phyloP scores from a whole-genome alignment of 2,888 invertebrate genomes.

The Dicyrtoma fusca region DNA sequence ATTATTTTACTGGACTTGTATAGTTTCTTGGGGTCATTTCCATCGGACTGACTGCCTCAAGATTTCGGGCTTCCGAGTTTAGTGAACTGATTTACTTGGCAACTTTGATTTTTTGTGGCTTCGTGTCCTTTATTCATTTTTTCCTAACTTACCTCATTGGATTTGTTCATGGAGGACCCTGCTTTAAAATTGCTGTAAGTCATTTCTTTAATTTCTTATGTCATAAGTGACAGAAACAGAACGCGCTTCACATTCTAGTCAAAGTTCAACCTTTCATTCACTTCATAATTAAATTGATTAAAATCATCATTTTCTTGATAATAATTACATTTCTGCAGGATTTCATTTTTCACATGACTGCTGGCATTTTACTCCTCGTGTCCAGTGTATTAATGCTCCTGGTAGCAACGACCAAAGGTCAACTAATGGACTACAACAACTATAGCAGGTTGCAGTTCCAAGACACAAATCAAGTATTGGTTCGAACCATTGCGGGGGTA shows the following conservation, averaged over 20 bases:
- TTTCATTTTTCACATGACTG: conserved; percentile 28
- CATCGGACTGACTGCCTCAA: conserved; percentile 23
- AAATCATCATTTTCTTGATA: neutral
- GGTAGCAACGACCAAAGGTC: conserved; percentile 12
- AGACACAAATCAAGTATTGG: conserved; percentile 20
- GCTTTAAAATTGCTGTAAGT: conserved; percentile 24
- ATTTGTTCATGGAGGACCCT: conserved; percentile 13
- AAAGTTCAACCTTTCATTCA: neutral
- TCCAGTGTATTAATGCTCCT: conserved; percentile 22
- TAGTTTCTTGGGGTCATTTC: conserved; percentile 18
- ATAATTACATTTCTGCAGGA: conserved; percentile 6
- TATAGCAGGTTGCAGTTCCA: no score
- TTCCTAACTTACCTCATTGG: conserved; percentile 10
- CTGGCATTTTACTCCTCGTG: conserved; percentile 16
- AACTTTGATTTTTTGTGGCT: neutral
- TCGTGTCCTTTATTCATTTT: conserved; percentile 13
- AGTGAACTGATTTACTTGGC: conserved; percentile 21
- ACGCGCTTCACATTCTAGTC: no score
- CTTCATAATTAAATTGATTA: neutral
- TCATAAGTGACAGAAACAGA: neutral
- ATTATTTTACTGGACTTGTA: neutral
- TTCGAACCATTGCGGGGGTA: conserved; percentile 25
- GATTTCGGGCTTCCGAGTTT: conserved; percentile 20
- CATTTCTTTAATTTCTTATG: neutral
- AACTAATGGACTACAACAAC: conserved; percentile 23